phyloP scores from a whole-genome alignment of 1,140 invertebrate genomes.

The Dryas iulia region DNA sequence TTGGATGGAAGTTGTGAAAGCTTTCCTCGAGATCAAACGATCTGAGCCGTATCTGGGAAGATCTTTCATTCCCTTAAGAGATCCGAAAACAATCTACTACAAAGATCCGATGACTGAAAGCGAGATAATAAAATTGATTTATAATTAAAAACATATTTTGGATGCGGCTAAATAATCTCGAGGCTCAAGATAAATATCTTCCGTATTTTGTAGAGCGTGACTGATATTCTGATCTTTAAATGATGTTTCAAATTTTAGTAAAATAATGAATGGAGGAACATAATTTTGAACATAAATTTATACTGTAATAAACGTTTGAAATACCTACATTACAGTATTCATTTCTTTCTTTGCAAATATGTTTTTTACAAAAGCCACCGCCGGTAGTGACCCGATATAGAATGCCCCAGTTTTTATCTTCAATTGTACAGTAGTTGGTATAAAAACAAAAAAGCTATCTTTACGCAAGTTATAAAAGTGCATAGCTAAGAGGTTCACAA shows the following conservation, averaged over 20 bases:
- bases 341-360: neutral
- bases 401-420: conserved; percentile 1
- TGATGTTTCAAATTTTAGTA: neutral
- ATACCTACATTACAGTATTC: neutral
- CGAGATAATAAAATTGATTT: conserved; percentile 1
- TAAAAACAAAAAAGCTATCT: neutral
- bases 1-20: conserved; percentile 18
- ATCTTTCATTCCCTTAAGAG: conserved; percentile 18
- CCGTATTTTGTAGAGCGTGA: neutral
- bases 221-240: neutral
- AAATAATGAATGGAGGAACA: neutral
- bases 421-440: neutral
- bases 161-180: neutral
- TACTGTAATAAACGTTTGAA: neutral
- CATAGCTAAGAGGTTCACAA: conserved; percentile 1
- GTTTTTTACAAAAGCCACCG: neutral
- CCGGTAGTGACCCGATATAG: conserved; percentile 1
- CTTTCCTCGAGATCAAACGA: conserved; percentile 20
- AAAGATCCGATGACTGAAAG: neutral
- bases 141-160: neutral
- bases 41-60: conserved; percentile 4
- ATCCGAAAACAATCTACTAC: conserved; percentile 16
- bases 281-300: neutral
- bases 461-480: neutral
- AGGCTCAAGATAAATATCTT: neutral